Conservation (phyloP, 2,113 vertebrate genomes). For the Candoia aspera region DNA sequence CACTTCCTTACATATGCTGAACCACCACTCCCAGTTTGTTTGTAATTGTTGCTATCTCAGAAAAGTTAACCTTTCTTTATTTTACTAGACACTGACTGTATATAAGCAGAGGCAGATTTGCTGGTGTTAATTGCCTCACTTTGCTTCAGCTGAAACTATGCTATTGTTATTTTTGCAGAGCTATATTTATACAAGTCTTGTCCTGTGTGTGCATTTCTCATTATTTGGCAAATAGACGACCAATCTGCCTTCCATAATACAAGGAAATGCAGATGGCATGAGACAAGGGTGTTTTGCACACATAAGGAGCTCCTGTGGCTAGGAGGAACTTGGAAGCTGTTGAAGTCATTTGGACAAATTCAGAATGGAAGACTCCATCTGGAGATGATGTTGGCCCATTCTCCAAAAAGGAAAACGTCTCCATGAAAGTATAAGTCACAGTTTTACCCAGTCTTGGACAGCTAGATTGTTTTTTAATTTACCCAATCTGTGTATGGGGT, state of each 20-base stretch:
- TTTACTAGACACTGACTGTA: background rate
- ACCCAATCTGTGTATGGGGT: background rate
- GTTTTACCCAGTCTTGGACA: background rate
- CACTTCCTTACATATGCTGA: background rate
- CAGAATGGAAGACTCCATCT: slow-evolving; percentile 15
- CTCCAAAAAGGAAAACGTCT: background rate
- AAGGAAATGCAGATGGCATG: background rate
- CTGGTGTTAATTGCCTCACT: background rate
- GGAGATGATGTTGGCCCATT: background rate
- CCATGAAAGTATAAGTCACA: background rate
- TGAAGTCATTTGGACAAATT: background rate
- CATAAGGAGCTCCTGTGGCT: fast-evolving
- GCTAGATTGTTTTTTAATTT: background rate
- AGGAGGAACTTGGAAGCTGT: background rate
- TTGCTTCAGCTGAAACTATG: background rate
- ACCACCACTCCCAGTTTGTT: background rate
- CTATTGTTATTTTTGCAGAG: background rate
- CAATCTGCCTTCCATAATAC: background rate
- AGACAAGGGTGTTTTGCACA: background rate
- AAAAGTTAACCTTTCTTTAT: background rate
- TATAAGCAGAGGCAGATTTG: background rate
- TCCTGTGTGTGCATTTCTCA: background rate
- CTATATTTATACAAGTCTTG: slow-evolving; percentile 7
- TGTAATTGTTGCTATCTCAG: background rate
- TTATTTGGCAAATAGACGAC: background rate